Evolutionary conservation across 2,888 invertebrate species (phyloP).

Genomic region (Tiphia femorata): DNA sequence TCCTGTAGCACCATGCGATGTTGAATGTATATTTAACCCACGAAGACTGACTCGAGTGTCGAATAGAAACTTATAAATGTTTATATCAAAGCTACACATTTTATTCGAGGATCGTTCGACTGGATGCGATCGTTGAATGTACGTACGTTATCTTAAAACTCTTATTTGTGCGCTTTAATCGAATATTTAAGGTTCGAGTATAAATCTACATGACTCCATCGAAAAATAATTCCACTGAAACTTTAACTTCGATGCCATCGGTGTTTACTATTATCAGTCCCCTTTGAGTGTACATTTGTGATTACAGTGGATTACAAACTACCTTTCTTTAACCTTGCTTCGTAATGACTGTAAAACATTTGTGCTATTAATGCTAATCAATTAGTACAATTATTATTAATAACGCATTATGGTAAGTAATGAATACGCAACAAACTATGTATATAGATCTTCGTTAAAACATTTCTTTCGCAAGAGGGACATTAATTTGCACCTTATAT

Average conservation of each 20-base stretch:
- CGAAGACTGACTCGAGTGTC: constrained; percentile 32
- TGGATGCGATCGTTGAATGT: too few relatives aligned
- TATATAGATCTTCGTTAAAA: not conserved
- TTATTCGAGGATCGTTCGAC: constrained; percentile 31
- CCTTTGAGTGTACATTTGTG: too few relatives aligned
- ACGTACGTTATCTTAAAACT: constrained; percentile 8
- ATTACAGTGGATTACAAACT: too few relatives aligned
- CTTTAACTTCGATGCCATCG: too few relatives aligned
- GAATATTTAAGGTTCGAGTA: too few relatives aligned
- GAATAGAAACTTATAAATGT: constrained; percentile 11
- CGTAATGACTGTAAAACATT: too few relatives aligned
- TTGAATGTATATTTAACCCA: constrained; percentile 44
- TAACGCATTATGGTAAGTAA: constrained; percentile 2
- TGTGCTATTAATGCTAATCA: not conserved
- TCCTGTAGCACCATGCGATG: constrained; percentile 56
- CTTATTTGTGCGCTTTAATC: too few relatives aligned
- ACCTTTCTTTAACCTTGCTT: too few relatives aligned
- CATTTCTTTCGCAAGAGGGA: constrained; percentile 2
- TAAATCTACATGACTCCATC: too few relatives aligned
- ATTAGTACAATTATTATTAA: constrained; percentile 1
- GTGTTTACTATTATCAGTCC: too few relatives aligned
- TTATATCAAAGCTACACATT: constrained; percentile 7
- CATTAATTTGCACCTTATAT: not conserved
- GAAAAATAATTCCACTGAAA: too few relatives aligned
- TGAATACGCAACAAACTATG: not conserved